A percentile compares a stretch with the other conserved stretches of the same genome.
Evolutionary conservation across 2,888 invertebrate species (phyloP).

Genomic region (Pecten maximus): DNA sequence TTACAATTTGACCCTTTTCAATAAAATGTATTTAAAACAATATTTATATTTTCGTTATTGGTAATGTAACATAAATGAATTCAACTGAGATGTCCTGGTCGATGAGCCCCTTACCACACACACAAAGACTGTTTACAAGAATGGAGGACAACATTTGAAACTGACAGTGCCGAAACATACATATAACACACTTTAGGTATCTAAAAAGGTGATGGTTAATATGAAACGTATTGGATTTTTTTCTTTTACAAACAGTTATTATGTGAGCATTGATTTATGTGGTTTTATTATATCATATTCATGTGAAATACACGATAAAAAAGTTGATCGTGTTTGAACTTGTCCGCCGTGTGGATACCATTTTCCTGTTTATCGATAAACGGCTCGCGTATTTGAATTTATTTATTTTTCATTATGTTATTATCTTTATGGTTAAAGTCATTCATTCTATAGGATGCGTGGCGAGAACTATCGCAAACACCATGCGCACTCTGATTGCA

Average conservation of each 20-base stretch:
- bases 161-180: neutral
- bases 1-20: neutral
- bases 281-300: neutral
- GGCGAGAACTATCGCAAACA: no score
- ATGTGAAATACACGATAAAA: neutral
- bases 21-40: neutral
- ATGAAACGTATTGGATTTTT: neutral
- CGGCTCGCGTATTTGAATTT: no score
- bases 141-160: slow-evolving; percentile 11
- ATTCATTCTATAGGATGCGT: no score
- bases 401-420: no score
- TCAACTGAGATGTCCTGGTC: neutral
- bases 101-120: neutral
- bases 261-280: neutral
- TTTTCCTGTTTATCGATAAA: no score
- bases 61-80: neutral
- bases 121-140: neutral
- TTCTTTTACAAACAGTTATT: neutral
- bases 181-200: neutral
- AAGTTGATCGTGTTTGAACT: neutral
- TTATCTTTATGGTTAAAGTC: no score
- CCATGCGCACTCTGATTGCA: no score
- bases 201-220: neutral
- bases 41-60: neutral
- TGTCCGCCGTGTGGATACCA: neutral